phyloP scores from a whole-genome alignment of 2,113 vertebrate genomes.

The Elephantulus edwardii region DNA sequence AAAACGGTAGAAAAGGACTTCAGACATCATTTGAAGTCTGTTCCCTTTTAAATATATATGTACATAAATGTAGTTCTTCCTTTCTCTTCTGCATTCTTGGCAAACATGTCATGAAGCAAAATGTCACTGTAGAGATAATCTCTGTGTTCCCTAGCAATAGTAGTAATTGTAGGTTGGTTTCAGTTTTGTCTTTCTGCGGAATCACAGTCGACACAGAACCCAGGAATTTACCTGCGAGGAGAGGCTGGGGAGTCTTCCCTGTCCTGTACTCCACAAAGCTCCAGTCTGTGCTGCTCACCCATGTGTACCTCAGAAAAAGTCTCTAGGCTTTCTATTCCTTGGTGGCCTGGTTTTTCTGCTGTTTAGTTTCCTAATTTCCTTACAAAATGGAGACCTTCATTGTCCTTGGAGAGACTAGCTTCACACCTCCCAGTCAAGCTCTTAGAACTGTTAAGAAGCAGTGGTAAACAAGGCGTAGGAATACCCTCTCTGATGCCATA shows the following conservation, averaged over 20 bases:
- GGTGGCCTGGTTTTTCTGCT: background rate
- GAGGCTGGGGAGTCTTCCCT: background rate
- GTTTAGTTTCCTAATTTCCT: background rate
- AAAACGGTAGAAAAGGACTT: background rate
- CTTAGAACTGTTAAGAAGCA: accelerated
- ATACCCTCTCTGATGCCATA: background rate
- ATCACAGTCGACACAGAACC: background rate
- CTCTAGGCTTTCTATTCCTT: background rate
- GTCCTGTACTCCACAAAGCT: background rate
- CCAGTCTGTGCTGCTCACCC: background rate
- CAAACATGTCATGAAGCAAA: background rate
- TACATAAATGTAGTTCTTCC: background rate
- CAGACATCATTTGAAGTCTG: background rate
- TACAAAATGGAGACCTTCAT: background rate
- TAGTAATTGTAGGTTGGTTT: background rate
- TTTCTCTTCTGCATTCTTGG: background rate
- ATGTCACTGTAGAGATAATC: background rate
- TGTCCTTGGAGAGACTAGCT: background rate
- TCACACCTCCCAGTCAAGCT: background rate
- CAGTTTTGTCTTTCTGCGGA: background rate
- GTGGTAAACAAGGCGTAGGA: background rate
- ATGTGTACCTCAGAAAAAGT: background rate
- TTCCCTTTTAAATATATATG: background rate
- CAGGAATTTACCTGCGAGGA: background rate
- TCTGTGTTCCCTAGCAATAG: background rate